Percentiles rank a stretch among this genome's conserved stretches.
These are phyloP conservation scores for Tiliqua scincoides DNA, from an alignment of 2,113 vertebrate species.

Conservation along the genomic window DNA sequence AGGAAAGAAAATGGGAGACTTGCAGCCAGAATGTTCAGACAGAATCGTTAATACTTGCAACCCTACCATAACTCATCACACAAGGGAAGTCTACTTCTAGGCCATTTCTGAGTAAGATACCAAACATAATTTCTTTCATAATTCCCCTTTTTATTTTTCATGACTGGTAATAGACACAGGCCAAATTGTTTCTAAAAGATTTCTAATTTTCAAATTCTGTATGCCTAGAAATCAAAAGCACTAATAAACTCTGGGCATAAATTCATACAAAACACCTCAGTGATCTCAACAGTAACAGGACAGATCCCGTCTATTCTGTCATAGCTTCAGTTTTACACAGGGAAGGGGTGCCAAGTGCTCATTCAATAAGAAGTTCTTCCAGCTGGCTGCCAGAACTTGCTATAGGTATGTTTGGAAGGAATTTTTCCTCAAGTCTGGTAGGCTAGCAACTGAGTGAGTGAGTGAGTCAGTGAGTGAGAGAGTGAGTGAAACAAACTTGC, in stretches of 20 bases:
- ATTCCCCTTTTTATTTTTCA: neutral
- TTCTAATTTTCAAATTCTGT: neutral
- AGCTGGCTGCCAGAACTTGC: neutral
- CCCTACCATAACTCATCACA: conserved; percentile 41
- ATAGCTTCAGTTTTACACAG: neutral
- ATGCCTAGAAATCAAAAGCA: neutral
- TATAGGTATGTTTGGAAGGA: neutral
- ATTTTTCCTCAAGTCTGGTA: neutral
- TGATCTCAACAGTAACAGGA: neutral
- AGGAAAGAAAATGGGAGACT: neutral
- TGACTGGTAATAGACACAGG: neutral
- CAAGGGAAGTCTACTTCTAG: neutral
- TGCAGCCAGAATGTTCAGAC: conserved; percentile 25
- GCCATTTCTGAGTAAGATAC: conserved; percentile 9
- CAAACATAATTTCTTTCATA: neutral
- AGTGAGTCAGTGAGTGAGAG: neutral
- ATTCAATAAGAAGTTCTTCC: neutral
- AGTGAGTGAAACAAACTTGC: too few species aligned
- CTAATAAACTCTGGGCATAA: neutral
- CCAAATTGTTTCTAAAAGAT: neutral
- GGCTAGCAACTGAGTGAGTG: neutral
- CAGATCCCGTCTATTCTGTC: rapidly evolving
- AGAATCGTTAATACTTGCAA: conserved; percentile 49
- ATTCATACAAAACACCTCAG: neutral
- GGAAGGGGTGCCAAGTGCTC: neutral